Evolutionary conservation across 2,797 vertebrate species (phyloP).

Genomic region (Pyrocephalus nanus): DNA sequence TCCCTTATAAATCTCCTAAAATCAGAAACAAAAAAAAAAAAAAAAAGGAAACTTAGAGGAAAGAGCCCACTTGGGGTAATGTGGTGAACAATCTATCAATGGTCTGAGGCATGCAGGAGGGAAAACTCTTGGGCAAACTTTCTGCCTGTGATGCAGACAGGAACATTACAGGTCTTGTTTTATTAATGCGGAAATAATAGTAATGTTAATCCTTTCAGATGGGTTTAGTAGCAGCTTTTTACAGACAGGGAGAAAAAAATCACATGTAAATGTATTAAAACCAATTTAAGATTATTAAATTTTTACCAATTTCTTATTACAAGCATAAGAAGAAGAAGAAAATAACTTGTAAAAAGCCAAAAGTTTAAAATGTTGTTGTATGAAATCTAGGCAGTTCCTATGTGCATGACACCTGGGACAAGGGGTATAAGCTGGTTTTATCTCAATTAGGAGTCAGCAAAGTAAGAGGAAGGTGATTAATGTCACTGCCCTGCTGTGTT

Average conservation of each 20-base stretch:
- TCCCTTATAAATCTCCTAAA: neutral
- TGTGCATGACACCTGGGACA: neutral
- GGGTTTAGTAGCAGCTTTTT: neutral
- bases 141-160: neutral
- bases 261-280: neutral
- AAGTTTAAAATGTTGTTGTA: neutral
- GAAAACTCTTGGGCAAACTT: neutral
- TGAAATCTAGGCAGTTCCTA: neutral
- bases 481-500: rapidly evolving
- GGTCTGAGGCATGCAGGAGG: neutral
- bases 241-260: neutral
- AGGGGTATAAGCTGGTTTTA: neutral
- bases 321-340: neutral
- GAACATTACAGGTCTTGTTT: neutral
- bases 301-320: neutral
- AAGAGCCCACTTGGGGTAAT: neutral
- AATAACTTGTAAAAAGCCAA: neutral
- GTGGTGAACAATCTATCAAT: neutral
- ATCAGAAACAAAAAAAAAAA: neutral
- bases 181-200: neutral
- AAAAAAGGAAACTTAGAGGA: neutral
- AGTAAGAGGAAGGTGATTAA: neutral
- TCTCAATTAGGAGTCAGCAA: neutral
- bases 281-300: neutral
- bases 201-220: neutral